Evolutionary conservation across 1,140 invertebrate species (phyloP).

Genomic region (Drosophila lowei): DNA sequence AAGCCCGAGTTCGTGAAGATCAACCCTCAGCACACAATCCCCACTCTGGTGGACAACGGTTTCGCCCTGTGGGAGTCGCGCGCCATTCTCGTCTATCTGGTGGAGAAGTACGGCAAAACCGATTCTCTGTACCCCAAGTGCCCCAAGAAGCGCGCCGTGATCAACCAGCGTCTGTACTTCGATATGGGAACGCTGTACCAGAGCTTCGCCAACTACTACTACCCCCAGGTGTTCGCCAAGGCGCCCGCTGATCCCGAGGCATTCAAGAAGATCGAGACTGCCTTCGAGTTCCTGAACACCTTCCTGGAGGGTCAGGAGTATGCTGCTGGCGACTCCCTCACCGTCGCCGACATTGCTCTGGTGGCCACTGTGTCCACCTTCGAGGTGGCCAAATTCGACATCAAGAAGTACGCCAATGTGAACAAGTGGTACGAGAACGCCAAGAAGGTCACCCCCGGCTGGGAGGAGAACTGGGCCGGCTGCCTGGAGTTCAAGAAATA

Average conservation of each 20-base stretch:
- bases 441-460: constrained; percentile 88
- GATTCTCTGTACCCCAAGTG: constrained; percentile 88
- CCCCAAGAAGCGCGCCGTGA: constrained; percentile 86
- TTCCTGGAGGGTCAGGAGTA: constrained; percentile 88
- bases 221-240: constrained; percentile 88
- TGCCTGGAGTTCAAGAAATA: constrained; percentile 84
- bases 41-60: constrained; percentile 88
- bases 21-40: constrained; percentile 86
- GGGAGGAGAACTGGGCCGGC: constrained; percentile 88
- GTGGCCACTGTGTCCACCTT: constrained; percentile 86
- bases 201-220: constrained; percentile 87
- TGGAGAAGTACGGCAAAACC: constrained; percentile 88
- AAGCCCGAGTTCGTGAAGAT: constrained; percentile 89
- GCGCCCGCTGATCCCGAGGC: constrained; percentile 87
- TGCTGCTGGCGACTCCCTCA: constrained; percentile 87
- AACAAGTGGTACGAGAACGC: constrained; percentile 88
- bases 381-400: constrained; percentile 87
- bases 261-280: constrained; percentile 86
- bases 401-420: constrained; percentile 88
- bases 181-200: constrained; percentile 88
- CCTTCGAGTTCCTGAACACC: constrained; percentile 87
- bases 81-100: constrained; percentile 89
- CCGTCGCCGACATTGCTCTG: constrained; percentile 88
- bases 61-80: constrained; percentile 88
- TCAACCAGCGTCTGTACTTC: constrained; percentile 90